phyloP scores from a whole-genome alignment of 2,797 vertebrate species.

The Cichlasoma orientale region DNA sequence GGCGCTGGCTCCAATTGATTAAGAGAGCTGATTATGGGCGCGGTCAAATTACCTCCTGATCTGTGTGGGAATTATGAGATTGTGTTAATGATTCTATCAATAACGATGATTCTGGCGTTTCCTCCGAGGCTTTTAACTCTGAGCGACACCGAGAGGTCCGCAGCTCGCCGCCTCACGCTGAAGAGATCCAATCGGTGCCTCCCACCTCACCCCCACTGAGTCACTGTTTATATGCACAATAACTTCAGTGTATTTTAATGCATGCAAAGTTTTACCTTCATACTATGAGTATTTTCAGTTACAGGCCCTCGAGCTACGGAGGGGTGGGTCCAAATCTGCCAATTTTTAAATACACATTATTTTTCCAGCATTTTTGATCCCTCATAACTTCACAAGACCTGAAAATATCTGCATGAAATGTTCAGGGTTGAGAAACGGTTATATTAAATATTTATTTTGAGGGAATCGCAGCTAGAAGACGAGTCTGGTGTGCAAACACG shows the following conservation, averaged over 20 bases:
- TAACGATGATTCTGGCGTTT: constrained; percentile 49
- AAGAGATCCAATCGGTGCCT: no score
- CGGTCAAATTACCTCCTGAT: constrained; percentile 51
- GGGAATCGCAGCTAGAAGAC: no score
- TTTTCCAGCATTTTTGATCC: no score
- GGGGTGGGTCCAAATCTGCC: neutral
- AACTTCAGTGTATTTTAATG: no score
- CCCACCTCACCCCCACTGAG: no score
- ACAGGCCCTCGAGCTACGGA: neutral
- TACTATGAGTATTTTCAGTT: neutral
- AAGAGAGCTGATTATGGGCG: constrained; percentile 51
- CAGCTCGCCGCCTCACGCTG: neutral
- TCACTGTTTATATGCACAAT: no score
- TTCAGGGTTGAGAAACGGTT: no score
- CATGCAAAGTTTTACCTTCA: neutral
- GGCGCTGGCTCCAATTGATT: constrained; percentile 24
- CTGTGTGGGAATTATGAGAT: constrained; percentile 50
- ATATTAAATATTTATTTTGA: no score
- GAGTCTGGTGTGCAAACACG: neutral
- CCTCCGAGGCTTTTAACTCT: constrained; percentile 20
- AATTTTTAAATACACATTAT: no score
- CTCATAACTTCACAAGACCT: no score
- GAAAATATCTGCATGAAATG: no score
- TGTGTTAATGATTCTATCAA: constrained; percentile 54
- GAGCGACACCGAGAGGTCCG: neutral